Evolutionary conservation across 2,797 vertebrate genomes (phyloP), one percentile per base, ranked within the genome.

Genomic region (Acrocephalus scirpaceus): DNA sequence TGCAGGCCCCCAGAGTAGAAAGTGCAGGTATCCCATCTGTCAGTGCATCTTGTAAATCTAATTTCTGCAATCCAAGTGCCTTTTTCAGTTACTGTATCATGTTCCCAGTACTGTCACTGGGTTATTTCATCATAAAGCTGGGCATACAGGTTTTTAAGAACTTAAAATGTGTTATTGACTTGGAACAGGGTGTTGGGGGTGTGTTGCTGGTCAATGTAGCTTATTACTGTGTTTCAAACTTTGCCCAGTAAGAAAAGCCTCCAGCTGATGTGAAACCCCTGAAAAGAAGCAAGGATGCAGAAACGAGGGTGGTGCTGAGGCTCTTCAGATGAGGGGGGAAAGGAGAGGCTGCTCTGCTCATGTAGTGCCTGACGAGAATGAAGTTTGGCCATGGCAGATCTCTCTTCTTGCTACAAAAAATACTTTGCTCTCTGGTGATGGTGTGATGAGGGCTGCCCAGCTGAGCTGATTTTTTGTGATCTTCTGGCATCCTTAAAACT

Each of bases 41-140:
- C 0, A 4, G 8, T 26, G 44, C 30, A 4, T 9, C 44, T 19
- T 3, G 5, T 51, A 60, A 74, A 56, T 20, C 10, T 5, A 2
- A 51, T 45, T 90, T 71, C 69, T 83, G 48, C 30, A 27, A 51
- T 29, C 16, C 27, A 13, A 13, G 25, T 53, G 50, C 22, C 42
- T 25, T 65, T 65, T 77, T 14, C 20, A 45, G 1, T 62, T 21
- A 16, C 16, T 26, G 14, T 19, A 1, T 29, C 3, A 0, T 3
- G 30, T 58, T 67, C 7, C 57, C 15, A 29, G 36, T n/a, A 23
- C 54, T 45, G 29, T 36, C 54, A 21, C 54, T 47, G 50, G 25
- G 3, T 70, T 91, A 32, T 82, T 76, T 48, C 5, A 13, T n/a
- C 5, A 15, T 19, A 40, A 77, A 83, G 6, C 15, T 50, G 32